Percentiles rank a stretch among this genome's conserved stretches.
These are phyloP conservation scores for Amyelois transitella DNA, from an alignment of 1,140 invertebrate genomes.

Conservation along the genomic window DNA sequence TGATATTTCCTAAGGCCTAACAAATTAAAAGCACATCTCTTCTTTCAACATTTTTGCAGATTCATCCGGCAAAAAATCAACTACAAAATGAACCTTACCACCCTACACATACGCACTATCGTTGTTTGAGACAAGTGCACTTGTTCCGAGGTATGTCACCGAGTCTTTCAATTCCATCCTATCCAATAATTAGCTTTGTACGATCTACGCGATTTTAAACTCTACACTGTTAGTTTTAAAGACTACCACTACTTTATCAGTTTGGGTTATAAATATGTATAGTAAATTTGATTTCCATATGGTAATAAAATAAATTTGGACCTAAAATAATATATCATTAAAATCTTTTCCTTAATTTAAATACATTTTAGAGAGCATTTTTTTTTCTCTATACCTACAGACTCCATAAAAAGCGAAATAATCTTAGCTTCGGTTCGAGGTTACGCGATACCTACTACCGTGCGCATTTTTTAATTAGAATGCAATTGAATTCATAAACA, in stretches of 20 bases:
- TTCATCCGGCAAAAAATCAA: not conserved
- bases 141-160: slow-evolving; percentile 18
- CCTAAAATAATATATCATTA: no score
- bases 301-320: no score
- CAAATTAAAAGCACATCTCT: no score
- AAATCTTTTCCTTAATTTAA: no score
- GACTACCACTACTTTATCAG: not conserved
- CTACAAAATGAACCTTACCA: slow-evolving; percentile 11
- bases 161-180: slow-evolving; percentile 9
- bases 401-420: no score
- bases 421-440: no score
- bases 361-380: no score
- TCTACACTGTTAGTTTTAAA: not conserved
- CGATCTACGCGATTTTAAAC: slow-evolving; percentile 5
- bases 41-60: not conserved
- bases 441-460: no score
- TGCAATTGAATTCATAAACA: no score
- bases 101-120: slow-evolving; percentile 18
- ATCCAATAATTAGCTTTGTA: slow-evolving; percentile 9
- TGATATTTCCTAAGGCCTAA: not conserved
- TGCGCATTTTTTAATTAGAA: no score
- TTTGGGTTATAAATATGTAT: not conserved
- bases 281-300: no score
- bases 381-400: no score
- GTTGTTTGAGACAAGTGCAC: slow-evolving; percentile 33